These are phyloP conservation scores for Dysmachus trigonus DNA, from an alignment of 2,888 invertebrate genomes.

Conservation along the genomic window DNA sequence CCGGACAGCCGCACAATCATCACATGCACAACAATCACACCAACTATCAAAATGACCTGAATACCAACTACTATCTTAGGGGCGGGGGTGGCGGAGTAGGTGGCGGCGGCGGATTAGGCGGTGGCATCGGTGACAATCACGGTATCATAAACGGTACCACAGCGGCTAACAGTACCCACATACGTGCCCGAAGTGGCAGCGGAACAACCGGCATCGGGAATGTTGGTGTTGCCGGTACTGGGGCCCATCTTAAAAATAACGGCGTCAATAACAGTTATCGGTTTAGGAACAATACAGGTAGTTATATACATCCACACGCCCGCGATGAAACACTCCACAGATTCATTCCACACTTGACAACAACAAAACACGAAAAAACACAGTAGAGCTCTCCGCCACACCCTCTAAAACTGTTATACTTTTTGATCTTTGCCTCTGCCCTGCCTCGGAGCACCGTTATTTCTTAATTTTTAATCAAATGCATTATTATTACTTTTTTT, in stretches of 20 bases:
- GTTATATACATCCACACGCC: background rate
- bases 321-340: background rate
- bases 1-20: conserved; percentile 48
- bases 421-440: background rate
- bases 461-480: background rate
- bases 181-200: conserved; percentile 11
- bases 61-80: conserved; percentile 51
- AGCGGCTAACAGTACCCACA: conserved; percentile 16
- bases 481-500: background rate
- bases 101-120: conserved; percentile 43
- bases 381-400: background rate
- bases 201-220: conserved; percentile 24
- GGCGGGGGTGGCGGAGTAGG: conserved; percentile 43
- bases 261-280: conserved; percentile 61
- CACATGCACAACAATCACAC: conserved; percentile 49
- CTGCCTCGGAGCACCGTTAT: background rate
- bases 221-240: conserved; percentile 36
- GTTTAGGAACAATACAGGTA: conserved; percentile 60
- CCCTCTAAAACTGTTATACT: background rate
- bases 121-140: conserved; percentile 44
- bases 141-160: conserved; percentile 43
- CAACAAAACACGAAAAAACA: background rate
- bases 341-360: background rate
- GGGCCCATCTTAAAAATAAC: conserved; percentile 57
- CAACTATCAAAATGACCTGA: conserved; percentile 51